Conservation (phyloP, 64 coral and sea anemone species). For the Exaiptasia diaphana region DNA sequence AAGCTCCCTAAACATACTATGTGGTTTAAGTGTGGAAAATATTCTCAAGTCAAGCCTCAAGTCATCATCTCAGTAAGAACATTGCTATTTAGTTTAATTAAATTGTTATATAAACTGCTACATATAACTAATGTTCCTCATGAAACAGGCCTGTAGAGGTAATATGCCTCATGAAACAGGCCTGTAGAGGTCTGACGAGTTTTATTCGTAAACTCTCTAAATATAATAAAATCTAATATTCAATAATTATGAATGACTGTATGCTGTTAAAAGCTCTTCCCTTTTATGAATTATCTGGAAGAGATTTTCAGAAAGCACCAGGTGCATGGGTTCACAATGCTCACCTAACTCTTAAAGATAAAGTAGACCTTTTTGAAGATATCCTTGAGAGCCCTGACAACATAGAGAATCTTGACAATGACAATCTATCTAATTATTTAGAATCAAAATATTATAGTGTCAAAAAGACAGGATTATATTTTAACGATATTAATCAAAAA, state of each 20-base stretch:
- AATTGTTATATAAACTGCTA: conserved; percentile 19
- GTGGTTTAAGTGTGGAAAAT: background rate
- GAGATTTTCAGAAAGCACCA: conserved; percentile 31
- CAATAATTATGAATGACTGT: background rate
- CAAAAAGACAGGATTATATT: conserved; percentile 9
- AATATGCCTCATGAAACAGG: too few relatives aligned
- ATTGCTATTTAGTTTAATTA: conserved; percentile 33
- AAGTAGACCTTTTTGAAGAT: conserved; percentile 31
- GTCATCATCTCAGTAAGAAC: conserved; percentile 8
- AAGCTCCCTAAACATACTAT: background rate
- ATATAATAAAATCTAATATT: background rate
- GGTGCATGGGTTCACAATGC: conserved; percentile 11
- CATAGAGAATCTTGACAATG: background rate
- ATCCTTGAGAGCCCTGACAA: conserved; percentile 23
- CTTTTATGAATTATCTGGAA: conserved; percentile 34
- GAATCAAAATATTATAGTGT: conserved; percentile 24
- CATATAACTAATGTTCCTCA: conserved; percentile 38
- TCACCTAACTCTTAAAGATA: background rate
- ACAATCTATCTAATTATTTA: background rate
- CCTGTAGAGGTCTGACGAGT: background rate
- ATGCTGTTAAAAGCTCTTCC: background rate
- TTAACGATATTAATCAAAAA: background rate
- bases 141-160: too few relatives aligned
- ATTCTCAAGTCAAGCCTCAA: conserved; percentile 4
- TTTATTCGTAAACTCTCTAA: background rate